Percentiles rank a stretch among this genome's conserved stretches.
phyloP scores from a whole-genome alignment of 2,797 vertebrate species.

The Lithobates pipiens region DNA sequence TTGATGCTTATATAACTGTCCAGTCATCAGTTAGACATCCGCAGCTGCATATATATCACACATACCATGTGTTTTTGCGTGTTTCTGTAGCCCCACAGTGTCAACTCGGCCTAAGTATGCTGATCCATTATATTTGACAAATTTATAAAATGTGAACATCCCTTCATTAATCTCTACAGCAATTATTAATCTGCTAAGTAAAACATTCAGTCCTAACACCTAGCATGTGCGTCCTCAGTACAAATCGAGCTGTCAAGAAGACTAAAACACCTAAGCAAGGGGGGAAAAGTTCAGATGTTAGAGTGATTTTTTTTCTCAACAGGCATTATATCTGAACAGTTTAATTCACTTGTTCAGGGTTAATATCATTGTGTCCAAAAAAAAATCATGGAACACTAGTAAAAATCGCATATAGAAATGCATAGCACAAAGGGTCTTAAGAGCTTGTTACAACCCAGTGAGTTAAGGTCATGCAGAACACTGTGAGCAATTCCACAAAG shows the following conservation, averaged over 20 bases:
- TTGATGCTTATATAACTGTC: too few species aligned
- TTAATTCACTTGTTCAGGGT: background rate
- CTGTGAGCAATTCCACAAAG: slow-evolving; percentile 31
- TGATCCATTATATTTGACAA: slow-evolving; percentile 44
- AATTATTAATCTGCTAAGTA: slow-evolving; percentile 48
- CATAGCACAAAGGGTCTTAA: slow-evolving; percentile 34
- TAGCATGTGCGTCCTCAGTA: slow-evolving; percentile 31
- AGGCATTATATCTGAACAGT: background rate
- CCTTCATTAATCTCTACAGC: slow-evolving; percentile 50
- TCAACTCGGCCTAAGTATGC: background rate
- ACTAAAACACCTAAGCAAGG: slow-evolving; percentile 53
- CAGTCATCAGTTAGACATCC: too few species aligned
- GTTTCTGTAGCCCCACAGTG: too few species aligned
- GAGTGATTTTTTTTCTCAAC: slow-evolving; percentile 16
- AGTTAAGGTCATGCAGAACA: slow-evolving; percentile 36
- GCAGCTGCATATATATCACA: too few species aligned
- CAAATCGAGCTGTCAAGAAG: slow-evolving; percentile 51
- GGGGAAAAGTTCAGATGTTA: slow-evolving; percentile 51
- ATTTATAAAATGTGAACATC: slow-evolving; percentile 19
- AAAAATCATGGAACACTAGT: slow-evolving; percentile 34
- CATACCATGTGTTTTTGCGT: too few species aligned
- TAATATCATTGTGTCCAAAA: slow-evolving; percentile 17
- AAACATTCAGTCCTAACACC: slow-evolving; percentile 48
- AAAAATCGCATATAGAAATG: slow-evolving; percentile 7
- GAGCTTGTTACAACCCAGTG: slow-evolving; percentile 32